Base-by-base conservation (phyloP, 2,113 vertebrate genomes). In the Phalacrocorax brasilianus region DNA sequence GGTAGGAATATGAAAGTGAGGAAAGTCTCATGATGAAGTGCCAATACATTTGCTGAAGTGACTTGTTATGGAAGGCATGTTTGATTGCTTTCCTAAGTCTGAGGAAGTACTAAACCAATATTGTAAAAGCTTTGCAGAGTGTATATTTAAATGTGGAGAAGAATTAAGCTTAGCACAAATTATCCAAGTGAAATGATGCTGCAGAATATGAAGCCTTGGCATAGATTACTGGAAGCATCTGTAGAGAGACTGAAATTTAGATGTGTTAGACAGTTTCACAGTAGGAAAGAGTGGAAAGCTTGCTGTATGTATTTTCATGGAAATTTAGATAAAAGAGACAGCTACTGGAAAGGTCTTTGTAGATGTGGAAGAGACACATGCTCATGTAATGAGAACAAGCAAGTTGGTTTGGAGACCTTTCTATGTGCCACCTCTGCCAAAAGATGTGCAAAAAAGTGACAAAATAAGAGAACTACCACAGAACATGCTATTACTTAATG, bases 51-150 rank as follows among this genome's bases (percentile, higher is more conserved):
- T 84, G 47, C 76, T 84, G 86, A 89, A 93, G 76, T 81, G 73
- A 89, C 80, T 97, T 91, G 55, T 86, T 92, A 71, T 32, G 80
- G 83, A 89, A 93, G 68, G 38, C 32, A 73, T 73, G 38, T 89
- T 95, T 95, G 86, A 91, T 84, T 95, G 89, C 93, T 95, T 93
- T 84, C 23, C 68, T 91, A 63, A 76, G 83, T 91, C 63, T 74
- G 71, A 91, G 79, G 59, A 94, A 91, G 75, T 71, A 84, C n/a
- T 91, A 86, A 95, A 70, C 42, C 70, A 77, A 20, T 45, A 59
- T 45, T 83, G 55, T 73, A 77, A 95, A 95, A 63, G 17, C 65
- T 84, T 87, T 91, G 42, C 65, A 87, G 56, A 55, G 21, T 68
- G 71, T 89, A 33, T 84, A 14, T 95, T 95, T 92, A 87, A 93